Base-by-base conservation (phyloP, 2,888 invertebrate species). In the Mythimna loreyi region DNA sequence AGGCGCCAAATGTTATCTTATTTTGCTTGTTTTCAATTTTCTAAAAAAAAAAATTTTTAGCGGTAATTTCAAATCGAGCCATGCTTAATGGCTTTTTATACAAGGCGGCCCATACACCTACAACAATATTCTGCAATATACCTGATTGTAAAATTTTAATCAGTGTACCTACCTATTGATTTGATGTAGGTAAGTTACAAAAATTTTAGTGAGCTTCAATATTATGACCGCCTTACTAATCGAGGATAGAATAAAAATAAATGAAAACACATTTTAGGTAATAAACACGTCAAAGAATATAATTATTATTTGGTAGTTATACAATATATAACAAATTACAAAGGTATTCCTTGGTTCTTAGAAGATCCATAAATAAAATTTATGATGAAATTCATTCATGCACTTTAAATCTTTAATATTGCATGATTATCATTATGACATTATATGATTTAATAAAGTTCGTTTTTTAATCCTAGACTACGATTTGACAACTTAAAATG, bases 271-370 rank as follows among this genome's bases (percentile, higher is more conserved):
- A 40, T 40, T 40, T 40, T 45, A 16, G 13, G 21, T 71, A 49
- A 49, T 71, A 55, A 49, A 43, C 2, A 71, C 49, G 43, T 70
- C 49, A 49, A 71, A 62, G 16, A 49, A 71, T 49, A 62, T 36
- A 71, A 61, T 71, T 49, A 62, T 71, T 62, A 23, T 72, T 71
- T 72, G 72, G 62, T 55, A 49, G 11, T 23, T 49, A 23, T 30
- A 53, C 28, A 65, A 45, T 72, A 72, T 56, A 73, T 67, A 60
- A 74, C 56, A 61, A 53, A 33, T 30, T 28, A 36, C 19, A 59
- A 36, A 45, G 28, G 28, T 16, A 53, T 23, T 70, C 5, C 16
- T 3, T 50, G 30, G 43, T 62, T 62, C 40, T 40, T 40, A 40
- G 5, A 30, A 28, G 28, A 4, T 28, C 28, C 28, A n/a, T n/a